These are phyloP conservation scores for Rhagologus leucostigma DNA, from an alignment of 2,113 vertebrate species.

Conservation along the genomic window DNA sequence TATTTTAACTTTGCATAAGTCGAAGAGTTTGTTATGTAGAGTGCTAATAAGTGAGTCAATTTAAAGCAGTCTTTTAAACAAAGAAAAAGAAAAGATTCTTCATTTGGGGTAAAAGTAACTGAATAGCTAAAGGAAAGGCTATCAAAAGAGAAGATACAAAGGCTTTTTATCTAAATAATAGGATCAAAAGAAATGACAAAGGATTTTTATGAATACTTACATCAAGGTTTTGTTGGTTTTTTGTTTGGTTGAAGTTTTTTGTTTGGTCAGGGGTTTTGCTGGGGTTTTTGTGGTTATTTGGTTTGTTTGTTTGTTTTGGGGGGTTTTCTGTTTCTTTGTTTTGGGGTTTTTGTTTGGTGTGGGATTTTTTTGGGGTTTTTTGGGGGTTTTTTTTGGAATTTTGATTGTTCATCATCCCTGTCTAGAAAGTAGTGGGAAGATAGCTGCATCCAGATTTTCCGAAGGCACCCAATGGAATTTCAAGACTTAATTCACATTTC, in stretches of 20 bases:
- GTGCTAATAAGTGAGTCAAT: not conserved
- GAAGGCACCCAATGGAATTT: not conserved
- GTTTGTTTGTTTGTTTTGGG: not conserved
- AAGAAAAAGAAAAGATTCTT: constrained; percentile 9
- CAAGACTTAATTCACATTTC: not conserved
- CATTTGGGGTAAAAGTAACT: not conserved
- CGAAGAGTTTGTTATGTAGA: not conserved
- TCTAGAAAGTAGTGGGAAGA: not conserved
- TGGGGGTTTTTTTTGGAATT: not conserved
- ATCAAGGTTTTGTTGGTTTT: not conserved
- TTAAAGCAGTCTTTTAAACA: not conserved
- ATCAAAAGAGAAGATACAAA: not conserved
- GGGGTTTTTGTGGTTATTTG: not conserved
- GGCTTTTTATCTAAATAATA: not conserved
- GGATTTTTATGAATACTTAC: not conserved
- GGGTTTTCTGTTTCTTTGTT: not conserved
- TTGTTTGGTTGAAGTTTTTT: not conserved
- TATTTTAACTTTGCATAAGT: not conserved
- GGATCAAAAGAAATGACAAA: not conserved
- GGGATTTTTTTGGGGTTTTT: not conserved
- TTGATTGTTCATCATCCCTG: not conserved
- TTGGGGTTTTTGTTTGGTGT: not conserved
- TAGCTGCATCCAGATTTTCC: not conserved
- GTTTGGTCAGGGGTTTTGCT: not conserved
- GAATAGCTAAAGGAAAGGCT: not conserved